Conservation (phyloP, 2,797 vertebrate genomes). For the Gymnopithys bicolor region DNA sequence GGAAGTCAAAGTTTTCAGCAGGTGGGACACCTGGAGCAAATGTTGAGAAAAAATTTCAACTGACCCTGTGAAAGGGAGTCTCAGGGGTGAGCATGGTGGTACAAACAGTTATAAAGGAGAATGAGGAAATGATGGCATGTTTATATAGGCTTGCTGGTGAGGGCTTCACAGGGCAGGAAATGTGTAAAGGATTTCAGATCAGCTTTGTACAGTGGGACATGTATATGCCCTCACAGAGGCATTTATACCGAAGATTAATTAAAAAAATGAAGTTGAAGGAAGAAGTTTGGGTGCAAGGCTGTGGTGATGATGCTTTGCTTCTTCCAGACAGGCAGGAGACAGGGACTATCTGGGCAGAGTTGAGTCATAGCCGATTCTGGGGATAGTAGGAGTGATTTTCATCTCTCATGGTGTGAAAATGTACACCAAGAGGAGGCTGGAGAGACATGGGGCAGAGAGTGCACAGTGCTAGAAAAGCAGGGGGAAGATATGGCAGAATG, state of each 20-base stretch:
- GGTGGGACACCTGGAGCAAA: neutral
- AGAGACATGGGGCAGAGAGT: neutral
- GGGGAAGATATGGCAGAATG: neutral
- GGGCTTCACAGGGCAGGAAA: neutral
- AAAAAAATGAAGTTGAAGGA: neutral
- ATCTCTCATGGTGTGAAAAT: neutral
- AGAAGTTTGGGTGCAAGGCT: rapidly evolving
- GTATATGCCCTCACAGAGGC: neutral
- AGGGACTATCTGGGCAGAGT: rapidly evolving
- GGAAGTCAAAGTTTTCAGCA: neutral
- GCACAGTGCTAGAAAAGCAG: neutral
- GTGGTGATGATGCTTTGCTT: neutral
- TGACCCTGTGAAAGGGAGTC: neutral
- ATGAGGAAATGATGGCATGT: neutral
- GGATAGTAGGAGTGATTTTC: neutral
- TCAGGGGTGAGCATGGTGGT: neutral
- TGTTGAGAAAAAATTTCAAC: neutral
- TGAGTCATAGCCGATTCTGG: neutral
- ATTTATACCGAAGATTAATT: neutral
- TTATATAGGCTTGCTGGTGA: neutral
- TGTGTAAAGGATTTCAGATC: neutral
- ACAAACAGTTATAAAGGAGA: neutral
- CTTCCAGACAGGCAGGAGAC: neutral
- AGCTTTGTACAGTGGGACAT: neutral
- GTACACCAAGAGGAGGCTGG: rapidly evolving